A percentile compares a stretch with the other conserved stretches of the same genome.
Conservation (phyloP, 1,140 invertebrate genomes). For the Steinernema khuongi region DNA sequence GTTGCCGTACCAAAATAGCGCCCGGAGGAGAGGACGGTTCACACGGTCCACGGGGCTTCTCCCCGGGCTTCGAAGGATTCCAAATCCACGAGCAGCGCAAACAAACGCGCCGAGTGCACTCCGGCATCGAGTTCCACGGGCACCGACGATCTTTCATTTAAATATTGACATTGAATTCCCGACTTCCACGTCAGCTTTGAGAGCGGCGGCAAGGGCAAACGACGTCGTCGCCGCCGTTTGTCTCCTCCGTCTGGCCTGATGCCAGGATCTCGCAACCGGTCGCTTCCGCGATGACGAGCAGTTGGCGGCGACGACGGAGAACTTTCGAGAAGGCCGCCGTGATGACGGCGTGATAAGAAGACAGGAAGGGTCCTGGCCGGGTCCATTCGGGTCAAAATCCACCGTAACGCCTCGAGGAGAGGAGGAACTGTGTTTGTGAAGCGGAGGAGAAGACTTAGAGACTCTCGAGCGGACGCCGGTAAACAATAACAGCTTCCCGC, state of each 20-base stretch:
- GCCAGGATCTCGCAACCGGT: conserved; percentile 12
- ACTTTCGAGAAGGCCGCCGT: not conserved
- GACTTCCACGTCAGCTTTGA: conserved; percentile 3
- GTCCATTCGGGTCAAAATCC: not conserved
- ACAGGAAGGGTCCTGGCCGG: not conserved
- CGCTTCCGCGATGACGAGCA: not conserved
- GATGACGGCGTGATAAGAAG: not conserved
- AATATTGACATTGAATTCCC: conserved; percentile 15
- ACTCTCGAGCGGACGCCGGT: not conserved
- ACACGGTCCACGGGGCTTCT: conserved; percentile 3
- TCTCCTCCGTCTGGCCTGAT: not conserved
- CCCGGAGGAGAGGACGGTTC: not conserved
- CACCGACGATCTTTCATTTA: not conserved
- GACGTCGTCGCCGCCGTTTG: not conserved
- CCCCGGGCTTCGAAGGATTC: not conserved
- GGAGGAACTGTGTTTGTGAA: not conserved
- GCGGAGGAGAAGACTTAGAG: not conserved
- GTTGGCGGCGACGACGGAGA: not conserved
- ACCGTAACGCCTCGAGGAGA: not conserved
- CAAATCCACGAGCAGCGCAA: not conserved
- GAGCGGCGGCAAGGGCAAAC: not conserved
- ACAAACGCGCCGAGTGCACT: not conserved
- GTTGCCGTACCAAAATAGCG: conserved; percentile 3
- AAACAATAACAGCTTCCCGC: not conserved
- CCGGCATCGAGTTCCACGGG: not conserved